phyloP scores from a whole-genome alignment of 2,888 invertebrate species.

The Pyrrhosoma nymphula region DNA sequence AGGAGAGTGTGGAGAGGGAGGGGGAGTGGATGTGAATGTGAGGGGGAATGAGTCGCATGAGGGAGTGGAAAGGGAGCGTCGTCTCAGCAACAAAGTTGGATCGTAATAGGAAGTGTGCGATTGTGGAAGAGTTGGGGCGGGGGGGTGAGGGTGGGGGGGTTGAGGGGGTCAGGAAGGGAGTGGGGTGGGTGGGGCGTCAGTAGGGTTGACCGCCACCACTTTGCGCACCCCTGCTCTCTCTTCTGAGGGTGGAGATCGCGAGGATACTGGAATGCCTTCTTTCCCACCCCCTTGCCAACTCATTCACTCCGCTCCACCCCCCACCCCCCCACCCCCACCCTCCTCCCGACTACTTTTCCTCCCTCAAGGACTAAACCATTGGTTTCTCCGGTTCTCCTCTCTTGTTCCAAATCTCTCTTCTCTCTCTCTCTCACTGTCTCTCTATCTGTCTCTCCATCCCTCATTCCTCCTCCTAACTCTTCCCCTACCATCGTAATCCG shows the following conservation, averaged over 20 bases:
- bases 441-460: background rate
- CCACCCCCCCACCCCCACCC: background rate
- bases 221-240: background rate
- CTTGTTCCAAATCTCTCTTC: background rate
- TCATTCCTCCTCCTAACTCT: too few relatives aligned
- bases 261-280: background rate
- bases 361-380: conserved; percentile 49
- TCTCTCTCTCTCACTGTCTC: too few relatives aligned
- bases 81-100: conserved; percentile 57
- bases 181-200: background rate
- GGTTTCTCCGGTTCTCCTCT: background rate
- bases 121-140: background rate
- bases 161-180: background rate
- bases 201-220: background rate
- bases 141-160: background rate
- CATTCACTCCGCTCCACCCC: background rate
- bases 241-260: background rate
- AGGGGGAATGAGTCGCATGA: background rate
- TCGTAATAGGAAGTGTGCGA: conserved; percentile 51
- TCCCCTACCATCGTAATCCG: too few relatives aligned
- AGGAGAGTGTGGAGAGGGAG: background rate
- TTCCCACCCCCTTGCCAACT: background rate
- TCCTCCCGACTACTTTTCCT: too few relatives aligned
- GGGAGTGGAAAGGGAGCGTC: background rate
- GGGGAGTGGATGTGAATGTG: background rate